Conservation (phyloP, 2,797 vertebrate genomes). For the Hapalemur alaotrensis region DNA sequence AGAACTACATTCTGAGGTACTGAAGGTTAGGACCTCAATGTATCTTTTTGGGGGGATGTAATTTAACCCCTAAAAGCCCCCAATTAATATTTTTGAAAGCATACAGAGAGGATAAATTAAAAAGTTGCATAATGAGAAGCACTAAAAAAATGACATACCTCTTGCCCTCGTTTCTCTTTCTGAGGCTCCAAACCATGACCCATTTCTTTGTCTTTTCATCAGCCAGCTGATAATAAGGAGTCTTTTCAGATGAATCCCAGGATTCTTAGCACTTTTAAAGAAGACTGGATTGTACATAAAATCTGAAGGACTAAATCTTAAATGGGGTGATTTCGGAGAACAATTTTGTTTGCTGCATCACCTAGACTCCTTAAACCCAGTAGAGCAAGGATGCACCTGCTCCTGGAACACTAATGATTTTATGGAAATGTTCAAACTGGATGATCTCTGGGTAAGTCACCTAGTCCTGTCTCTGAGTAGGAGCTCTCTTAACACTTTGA, state of each 20-base stretch:
- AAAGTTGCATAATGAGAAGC: background rate
- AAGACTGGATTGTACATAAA: background rate
- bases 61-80: background rate
- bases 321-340: background rate
- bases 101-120: background rate
- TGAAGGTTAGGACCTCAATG: background rate
- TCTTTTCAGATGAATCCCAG: background rate
- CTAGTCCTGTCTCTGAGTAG: too few species aligned
- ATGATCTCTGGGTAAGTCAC: background rate
- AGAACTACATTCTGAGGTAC: background rate
- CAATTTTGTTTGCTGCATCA: background rate
- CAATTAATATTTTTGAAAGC: background rate
- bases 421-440: background rate
- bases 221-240: background rate
- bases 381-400: background rate
- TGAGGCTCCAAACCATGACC: background rate
- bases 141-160: background rate
- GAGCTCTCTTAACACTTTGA: background rate
- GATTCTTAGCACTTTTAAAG: background rate
- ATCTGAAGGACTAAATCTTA: background rate
- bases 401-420: background rate
- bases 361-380: background rate
- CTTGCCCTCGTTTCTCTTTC: background rate
- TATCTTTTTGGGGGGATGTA: background rate
- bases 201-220: background rate